These are phyloP conservation scores for Heliconius aoede DNA, from an alignment of 2,888 invertebrate genomes.

Conservation along the genomic window DNA sequence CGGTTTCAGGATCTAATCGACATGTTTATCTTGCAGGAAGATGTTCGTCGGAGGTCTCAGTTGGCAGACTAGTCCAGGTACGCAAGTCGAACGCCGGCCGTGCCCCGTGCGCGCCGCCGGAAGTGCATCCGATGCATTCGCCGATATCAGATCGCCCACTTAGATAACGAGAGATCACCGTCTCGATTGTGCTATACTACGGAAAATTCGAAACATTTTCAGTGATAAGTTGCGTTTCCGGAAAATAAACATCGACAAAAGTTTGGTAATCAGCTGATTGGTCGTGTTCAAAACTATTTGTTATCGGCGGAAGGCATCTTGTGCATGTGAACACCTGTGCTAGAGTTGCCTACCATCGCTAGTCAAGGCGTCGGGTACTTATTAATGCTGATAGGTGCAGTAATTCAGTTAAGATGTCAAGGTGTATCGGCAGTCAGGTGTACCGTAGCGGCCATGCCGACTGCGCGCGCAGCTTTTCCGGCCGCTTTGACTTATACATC, in stretches of 20 bases:
- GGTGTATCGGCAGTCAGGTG: conserved; percentile 78
- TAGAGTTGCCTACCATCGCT: conserved; percentile 55
- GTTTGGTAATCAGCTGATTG: conserved; percentile 82
- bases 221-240: conserved; percentile 64
- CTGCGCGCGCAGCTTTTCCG: conserved; percentile 79
- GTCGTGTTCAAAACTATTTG: conserved; percentile 63
- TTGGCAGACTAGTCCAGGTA: conserved; percentile 99
- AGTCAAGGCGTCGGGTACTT: conserved; percentile 54
- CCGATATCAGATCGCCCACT: conserved; percentile 61
- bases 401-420: conserved; percentile 73
- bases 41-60: conserved; percentile 99
- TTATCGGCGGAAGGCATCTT: conserved; percentile 56
- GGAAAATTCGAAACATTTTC: conserved; percentile 61
- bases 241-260: conserved; percentile 77
- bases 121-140: conserved; percentile 69
- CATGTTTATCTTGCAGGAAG: conserved; percentile 94
- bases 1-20: conserved; percentile 65
- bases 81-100: conserved; percentile 71
- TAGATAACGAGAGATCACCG: conserved; percentile 58
- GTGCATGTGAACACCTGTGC: conserved; percentile 57
- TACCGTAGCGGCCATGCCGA: conserved; percentile 79
- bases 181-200: conserved; percentile 53
- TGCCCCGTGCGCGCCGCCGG: conserved; percentile 63
- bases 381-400: conserved; percentile 60
- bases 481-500: conserved; percentile 64